These are phyloP conservation scores for Xanthia togata DNA, from an alignment of 2,888 invertebrate species.

Conservation along the genomic window DNA sequence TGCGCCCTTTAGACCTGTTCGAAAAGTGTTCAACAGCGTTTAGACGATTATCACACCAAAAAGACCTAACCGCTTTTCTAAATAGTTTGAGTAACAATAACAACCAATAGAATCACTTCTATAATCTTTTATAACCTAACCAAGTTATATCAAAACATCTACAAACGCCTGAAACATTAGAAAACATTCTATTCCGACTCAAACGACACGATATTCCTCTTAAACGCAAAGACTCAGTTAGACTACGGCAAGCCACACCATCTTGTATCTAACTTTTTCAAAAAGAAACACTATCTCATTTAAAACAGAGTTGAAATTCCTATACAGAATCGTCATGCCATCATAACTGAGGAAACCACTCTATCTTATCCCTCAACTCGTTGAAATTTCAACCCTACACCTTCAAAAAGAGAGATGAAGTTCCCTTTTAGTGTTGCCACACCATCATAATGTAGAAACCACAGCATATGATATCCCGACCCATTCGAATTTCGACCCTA, in stretches of 20 bases:
- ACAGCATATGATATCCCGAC: not conserved
- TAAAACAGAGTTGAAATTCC: conserved; percentile 9
- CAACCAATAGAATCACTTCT: not conserved
- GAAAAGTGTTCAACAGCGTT: not conserved
- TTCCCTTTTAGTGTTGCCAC: not conserved
- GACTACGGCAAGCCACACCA: conserved; percentile 38
- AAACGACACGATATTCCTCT: conserved; percentile 63
- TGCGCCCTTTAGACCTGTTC: not conserved
- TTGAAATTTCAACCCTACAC: conserved; percentile 11
- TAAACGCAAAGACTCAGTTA: conserved; percentile 61
- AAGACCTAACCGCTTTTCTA: not conserved
- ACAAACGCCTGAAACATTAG: conserved; percentile 43
- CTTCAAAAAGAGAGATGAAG: conserved; percentile 1
- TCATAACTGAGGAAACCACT: conserved; percentile 12
- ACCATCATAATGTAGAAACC: conserved; percentile 22
- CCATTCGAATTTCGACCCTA: conserved; percentile 22
- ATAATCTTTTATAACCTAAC: not conserved
- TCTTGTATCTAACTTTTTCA: not conserved
- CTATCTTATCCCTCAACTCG: not conserved
- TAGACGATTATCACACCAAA: not conserved
- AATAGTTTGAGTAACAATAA: not conserved
- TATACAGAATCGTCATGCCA: not conserved
- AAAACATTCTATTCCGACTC: conserved; percentile 57
- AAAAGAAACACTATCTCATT: conserved; percentile 8
- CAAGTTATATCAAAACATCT: conserved; percentile 9